Percentiles rank a stretch among this genome's conserved stretches.
These are phyloP conservation scores for Lutjanus argentimaculatus DNA, from an alignment of 2,797 vertebrate genomes.

Conservation along the genomic window DNA sequence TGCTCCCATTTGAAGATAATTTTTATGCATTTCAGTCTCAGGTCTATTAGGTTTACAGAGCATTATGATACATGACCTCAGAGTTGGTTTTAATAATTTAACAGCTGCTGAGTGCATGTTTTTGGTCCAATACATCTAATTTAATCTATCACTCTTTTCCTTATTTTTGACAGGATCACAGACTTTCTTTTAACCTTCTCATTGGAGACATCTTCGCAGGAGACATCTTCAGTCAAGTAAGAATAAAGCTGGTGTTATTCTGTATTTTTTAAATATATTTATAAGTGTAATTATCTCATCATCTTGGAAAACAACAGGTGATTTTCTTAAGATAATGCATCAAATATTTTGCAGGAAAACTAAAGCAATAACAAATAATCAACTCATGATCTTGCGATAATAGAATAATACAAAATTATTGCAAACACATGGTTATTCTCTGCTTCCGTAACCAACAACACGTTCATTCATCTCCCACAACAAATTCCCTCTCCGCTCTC, in stretches of 20 bases:
- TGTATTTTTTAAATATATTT: too few species aligned
- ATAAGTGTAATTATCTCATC: background rate
- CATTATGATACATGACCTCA: slow-evolving; percentile 1
- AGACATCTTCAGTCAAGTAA: background rate
- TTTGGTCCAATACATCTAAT: background rate
- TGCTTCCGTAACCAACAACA: background rate
- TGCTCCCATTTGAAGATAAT: background rate
- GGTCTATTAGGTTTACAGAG: slow-evolving; percentile 10
- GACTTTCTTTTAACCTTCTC: slow-evolving; percentile 4
- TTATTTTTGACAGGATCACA: background rate
- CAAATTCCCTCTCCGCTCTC: too few species aligned
- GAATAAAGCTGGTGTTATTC: background rate
- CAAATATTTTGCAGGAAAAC: background rate
- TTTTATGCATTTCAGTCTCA: background rate
- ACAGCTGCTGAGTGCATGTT: background rate
- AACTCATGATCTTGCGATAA: background rate
- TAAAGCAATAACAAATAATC: background rate
- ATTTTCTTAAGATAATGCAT: background rate
- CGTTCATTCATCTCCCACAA: too few species aligned
- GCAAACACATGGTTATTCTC: background rate
- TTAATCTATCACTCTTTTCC: background rate
- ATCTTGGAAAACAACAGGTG: background rate
- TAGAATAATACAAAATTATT: background rate
- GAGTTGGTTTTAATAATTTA: slow-evolving; percentile 30
- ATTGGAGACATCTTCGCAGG: background rate